Conservation (phyloP, 2,888 invertebrate genomes). For the Cerastoderma edule region DNA sequence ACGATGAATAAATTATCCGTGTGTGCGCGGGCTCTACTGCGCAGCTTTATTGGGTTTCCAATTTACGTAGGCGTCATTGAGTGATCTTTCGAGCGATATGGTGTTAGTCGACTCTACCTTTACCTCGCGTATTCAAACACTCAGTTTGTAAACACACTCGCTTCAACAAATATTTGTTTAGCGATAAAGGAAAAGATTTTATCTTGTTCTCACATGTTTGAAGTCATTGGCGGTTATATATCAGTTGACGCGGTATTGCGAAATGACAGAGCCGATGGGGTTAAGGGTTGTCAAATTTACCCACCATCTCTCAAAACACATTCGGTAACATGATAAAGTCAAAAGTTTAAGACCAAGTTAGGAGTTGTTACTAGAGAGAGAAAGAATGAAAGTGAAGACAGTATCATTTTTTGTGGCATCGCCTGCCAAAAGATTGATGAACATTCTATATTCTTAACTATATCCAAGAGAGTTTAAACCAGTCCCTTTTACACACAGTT, state of each 20-base stretch:
- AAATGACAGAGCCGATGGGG: slow-evolving; percentile 5
- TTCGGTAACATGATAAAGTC: too few relatives aligned
- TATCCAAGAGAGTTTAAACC: too few relatives aligned
- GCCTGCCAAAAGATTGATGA: too few relatives aligned
- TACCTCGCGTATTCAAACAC: slow-evolving; percentile 19
- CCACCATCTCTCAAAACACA: too few relatives aligned
- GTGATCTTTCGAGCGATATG: slow-evolving; percentile 20
- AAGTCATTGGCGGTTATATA: slow-evolving; percentile 10
- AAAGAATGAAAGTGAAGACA: too few relatives aligned
- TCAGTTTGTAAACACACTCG: slow-evolving; percentile 16
- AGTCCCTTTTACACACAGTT: too few relatives aligned
- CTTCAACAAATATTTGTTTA: slow-evolving; percentile 23
- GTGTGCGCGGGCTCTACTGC: slow-evolving; percentile 20
- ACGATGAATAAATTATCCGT: slow-evolving; percentile 35
- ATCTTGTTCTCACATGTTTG: slow-evolving; percentile 16
- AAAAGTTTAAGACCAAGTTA: too few relatives aligned
- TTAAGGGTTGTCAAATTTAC: too few relatives aligned
- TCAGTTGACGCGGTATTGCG: slow-evolving; percentile 10
- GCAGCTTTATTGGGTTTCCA: slow-evolving; percentile 15
- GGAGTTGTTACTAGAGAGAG: too few relatives aligned
- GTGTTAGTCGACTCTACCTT: slow-evolving; percentile 20
- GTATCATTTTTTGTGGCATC: too few relatives aligned
- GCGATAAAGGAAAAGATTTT: slow-evolving; percentile 23
- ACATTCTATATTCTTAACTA: too few relatives aligned
- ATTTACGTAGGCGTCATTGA: slow-evolving; percentile 56